Evolutionary conservation across 2,888 invertebrate species (phyloP).

Genomic region (Hedya salicella): DNA sequence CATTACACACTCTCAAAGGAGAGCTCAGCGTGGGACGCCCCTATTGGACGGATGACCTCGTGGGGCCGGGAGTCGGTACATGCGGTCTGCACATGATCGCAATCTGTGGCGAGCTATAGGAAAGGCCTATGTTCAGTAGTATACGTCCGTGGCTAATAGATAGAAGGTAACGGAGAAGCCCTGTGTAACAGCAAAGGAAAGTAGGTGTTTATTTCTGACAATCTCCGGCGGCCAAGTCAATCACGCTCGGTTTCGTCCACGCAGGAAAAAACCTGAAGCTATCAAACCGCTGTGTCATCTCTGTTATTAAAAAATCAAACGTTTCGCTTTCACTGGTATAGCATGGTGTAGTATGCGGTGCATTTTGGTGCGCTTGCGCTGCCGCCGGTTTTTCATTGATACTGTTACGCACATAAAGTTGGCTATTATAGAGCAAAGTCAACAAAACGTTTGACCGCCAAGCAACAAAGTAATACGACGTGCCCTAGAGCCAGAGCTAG

Average conservation of each 20-base stretch:
- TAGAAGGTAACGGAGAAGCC: not conserved
- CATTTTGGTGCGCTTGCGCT: constrained; percentile 28
- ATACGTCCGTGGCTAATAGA: no score
- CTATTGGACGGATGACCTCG: no score
- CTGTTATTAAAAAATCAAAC: constrained; percentile 71
- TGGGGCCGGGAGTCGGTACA: no score
- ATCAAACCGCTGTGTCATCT: constrained; percentile 75
- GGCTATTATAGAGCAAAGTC: no score
- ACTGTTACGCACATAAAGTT: not conserved
- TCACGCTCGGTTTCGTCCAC: constrained; percentile 62
- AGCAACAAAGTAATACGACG: no score
- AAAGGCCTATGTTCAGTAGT: no score
- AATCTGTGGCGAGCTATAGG: no score
- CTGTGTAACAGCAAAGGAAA: constrained; percentile 32
- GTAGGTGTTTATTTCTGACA: constrained; percentile 20
- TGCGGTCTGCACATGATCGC: no score
- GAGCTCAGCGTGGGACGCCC: no score
- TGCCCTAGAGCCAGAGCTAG: no score
- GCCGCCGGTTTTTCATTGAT: constrained; percentile 5
- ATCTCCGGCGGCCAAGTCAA: constrained; percentile 55
- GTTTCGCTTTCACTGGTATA: constrained; percentile 80
- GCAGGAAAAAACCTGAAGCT: constrained; percentile 51
- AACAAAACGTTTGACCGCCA: no score
- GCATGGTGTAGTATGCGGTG: constrained; percentile 60
- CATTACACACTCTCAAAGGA: no score